Evolutionary conservation across 2,888 invertebrate genomes (phyloP), one percentile per base, ranked within the genome.

Genomic region (Nomada hirtipes): DNA sequence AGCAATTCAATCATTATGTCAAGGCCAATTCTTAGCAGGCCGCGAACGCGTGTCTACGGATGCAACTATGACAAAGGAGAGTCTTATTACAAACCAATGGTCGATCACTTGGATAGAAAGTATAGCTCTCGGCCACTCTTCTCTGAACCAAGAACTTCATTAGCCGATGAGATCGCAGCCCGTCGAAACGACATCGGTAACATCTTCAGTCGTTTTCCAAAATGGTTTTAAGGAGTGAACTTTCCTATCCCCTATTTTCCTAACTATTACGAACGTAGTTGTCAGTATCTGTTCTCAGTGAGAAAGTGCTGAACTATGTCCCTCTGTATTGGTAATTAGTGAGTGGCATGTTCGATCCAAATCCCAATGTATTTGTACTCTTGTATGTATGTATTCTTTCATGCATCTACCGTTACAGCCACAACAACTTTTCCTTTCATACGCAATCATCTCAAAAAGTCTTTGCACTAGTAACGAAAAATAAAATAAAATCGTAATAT

Each of bases 61-160:
- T 97, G 97, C 93, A 98, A 97, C 94, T 97, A 97, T 94, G 96
- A 97, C 94, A 96, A 97, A 92, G 97, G 97, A 75, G 97, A 97
- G 94, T 97, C 96, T 90, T 97, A 97, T 93, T 98, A 98, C 95
- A 96, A 96, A 88, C 96, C 97, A 15, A 96, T 97, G 86, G 94
- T 97, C 64, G 97, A 97, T 92, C 95, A 96, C 78, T 94, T 97
- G 86, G 97, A 97, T 92, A 95, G 96, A 86, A 97, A 97, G 94
- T 95, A 95, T 91, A 95, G 95, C 83, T 94, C 94, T 72, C 94
- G 95, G 77, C 95, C 95, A 72, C 89, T 93, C 70, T 93, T 93
- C 89, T 84, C 92, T 72, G 93, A 93, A 89, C 91, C 92, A 83
- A 91, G 93, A 89, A 92, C 87, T 59, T 95, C 95, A 60, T 94